Percentiles rank a stretch among this genome's conserved stretches.
These are phyloP conservation scores for Apamea anceps DNA, from an alignment of 2,888 invertebrate genomes.

Conservation along the genomic window DNA sequence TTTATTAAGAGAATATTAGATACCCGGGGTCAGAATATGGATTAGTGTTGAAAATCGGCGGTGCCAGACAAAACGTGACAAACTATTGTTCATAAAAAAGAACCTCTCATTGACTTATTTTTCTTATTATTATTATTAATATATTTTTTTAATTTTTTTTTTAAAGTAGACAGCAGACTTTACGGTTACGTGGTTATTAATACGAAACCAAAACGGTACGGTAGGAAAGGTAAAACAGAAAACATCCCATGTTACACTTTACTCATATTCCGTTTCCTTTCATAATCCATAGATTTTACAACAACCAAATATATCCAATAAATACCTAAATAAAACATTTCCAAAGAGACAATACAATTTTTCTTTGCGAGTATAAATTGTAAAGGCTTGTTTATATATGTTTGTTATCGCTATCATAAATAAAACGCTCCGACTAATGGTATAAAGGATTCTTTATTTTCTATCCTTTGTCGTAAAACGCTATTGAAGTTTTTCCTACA, in stretches of 20 bases:
- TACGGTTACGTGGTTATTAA: too few relatives aligned
- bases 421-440: slow-evolving; percentile 60
- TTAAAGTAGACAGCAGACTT: too few relatives aligned
- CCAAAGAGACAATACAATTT: slow-evolving; percentile 37
- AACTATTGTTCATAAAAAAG: too few relatives aligned
- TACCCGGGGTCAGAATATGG: too few relatives aligned
- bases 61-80: too few relatives aligned
- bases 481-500: slow-evolving; percentile 45
- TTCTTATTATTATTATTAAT: too few relatives aligned
- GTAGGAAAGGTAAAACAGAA: too few relatives aligned
- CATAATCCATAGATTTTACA: not conserved
- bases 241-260: not conserved
- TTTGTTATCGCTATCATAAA: slow-evolving; percentile 62
- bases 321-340: slow-evolving; percentile 1
- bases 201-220: too few relatives aligned
- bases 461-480: slow-evolving; percentile 45
- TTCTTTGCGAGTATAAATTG: slow-evolving; percentile 48
- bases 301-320: not conserved
- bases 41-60: too few relatives aligned
- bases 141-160: too few relatives aligned
- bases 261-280: not conserved
- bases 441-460: slow-evolving; percentile 62
- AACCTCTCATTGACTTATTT: too few relatives aligned
- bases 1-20: too few relatives aligned
- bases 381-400: slow-evolving; percentile 48